Evolutionary conservation across 2,888 invertebrate genomes (phyloP).

Genomic region (Sphaerophoria taeniata): DNA sequence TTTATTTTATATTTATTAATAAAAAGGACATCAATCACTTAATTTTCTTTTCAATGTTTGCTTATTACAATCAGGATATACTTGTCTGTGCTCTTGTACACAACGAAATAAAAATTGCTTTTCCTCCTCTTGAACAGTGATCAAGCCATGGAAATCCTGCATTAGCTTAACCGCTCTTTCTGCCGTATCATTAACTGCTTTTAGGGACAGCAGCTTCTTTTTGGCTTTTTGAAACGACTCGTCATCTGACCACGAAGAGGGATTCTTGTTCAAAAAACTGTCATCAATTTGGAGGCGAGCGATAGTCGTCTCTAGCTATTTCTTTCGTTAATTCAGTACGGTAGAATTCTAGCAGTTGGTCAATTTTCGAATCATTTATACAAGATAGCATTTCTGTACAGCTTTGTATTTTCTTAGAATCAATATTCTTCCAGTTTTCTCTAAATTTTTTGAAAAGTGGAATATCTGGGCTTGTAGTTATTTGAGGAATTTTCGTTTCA

Average conservation of each 20-base stretch:
- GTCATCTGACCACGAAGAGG: background rate
- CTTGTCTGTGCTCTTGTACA: conserved; percentile 25
- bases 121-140: conserved; percentile 19
- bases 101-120: conserved; percentile 14
- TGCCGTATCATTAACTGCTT: background rate
- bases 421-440: conserved; percentile 14
- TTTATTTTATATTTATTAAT: too few species aligned
- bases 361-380: too few species aligned
- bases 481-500: too few species aligned
- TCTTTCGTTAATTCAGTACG: conserved; percentile 59
- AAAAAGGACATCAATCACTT: too few species aligned
- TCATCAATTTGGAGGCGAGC: conserved; percentile 17
- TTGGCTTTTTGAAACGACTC: background rate
- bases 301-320: conserved; percentile 74
- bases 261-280: background rate
- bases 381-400: too few species aligned
- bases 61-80: conserved; percentile 21
- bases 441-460: conserved; percentile 6
- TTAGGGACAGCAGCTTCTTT: background rate
- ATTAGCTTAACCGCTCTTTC: conserved; percentile 11
- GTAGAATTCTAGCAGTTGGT: background rate
- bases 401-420: too few species aligned
- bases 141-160: background rate
- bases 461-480: conserved; percentile 17
- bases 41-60: background rate